Evolutionary conservation across 2,888 invertebrate genomes (phyloP).

Genomic region (Thecophora atra): DNA sequence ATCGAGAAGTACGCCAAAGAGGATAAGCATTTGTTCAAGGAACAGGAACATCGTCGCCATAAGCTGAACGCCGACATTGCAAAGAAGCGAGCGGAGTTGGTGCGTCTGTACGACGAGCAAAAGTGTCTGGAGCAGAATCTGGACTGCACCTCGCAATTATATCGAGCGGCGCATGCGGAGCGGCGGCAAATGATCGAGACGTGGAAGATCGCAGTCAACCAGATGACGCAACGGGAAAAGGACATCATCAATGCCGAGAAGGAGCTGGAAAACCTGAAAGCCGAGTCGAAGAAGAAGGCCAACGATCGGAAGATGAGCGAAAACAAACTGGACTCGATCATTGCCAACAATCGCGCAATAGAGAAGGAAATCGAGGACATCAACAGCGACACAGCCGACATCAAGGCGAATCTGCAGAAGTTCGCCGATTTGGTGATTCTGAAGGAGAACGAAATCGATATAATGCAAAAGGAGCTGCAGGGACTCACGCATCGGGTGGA

Average conservation of each 20-base stretch:
- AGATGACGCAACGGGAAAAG: conserved; percentile 75
- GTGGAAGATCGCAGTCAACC: conserved; percentile 77
- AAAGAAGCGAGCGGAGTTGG: conserved; percentile 65
- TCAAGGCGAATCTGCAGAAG: conserved; percentile 60
- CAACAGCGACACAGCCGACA: conserved; percentile 62
- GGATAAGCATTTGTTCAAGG: conserved; percentile 75
- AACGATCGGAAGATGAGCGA: conserved; percentile 66
- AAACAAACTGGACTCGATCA: conserved; percentile 68
- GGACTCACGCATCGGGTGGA: conserved; percentile 57
- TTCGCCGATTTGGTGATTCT: conserved; percentile 59
- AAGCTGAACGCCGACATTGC: conserved; percentile 68
- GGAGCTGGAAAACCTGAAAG: conserved; percentile 51
- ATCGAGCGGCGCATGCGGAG: conserved; percentile 72
- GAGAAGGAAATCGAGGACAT: conserved; percentile 64
- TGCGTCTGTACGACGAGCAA: conserved; percentile 67
- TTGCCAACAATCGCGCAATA: conserved; percentile 68
- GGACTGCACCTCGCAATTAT: conserved; percentile 68
- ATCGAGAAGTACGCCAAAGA: conserved; percentile 77
- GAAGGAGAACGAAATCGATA: conserved; percentile 64
- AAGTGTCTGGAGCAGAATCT: conserved; percentile 69
- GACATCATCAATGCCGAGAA: conserved; percentile 71
- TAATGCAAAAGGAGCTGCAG: conserved; percentile 60
- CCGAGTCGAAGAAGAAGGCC: conserved; percentile 59
- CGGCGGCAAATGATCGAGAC: conserved; percentile 75
- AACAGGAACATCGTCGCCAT: conserved; percentile 70